A percentile compares a stretch with the other conserved stretches of the same genome.
Evolutionary conservation across 2,797 vertebrate species (phyloP).

Genomic region (Epinephelus malabaricus): DNA sequence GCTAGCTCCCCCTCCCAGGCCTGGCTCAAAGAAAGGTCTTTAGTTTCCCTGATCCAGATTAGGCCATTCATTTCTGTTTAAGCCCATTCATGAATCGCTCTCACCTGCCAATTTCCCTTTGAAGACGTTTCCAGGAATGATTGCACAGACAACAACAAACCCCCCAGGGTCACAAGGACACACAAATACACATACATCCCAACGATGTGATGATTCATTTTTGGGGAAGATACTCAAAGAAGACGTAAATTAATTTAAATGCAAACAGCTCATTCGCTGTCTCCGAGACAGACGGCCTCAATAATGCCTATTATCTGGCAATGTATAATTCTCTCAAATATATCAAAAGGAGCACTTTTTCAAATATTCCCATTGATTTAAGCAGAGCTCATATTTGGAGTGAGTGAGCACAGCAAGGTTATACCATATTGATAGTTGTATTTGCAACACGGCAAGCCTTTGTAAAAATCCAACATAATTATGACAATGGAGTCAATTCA

Average conservation of each 20-base stretch:
- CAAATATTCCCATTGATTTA: constrained; percentile 46
- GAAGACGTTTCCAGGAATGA: background rate
- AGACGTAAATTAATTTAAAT: constrained; percentile 20
- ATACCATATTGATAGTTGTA: constrained; percentile 41
- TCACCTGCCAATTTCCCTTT: background rate
- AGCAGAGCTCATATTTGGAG: constrained; percentile 33
- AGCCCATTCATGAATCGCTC: background rate
- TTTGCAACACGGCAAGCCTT: constrained; percentile 45
- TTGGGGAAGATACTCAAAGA: background rate
- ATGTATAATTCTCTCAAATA: constrained; percentile 34
- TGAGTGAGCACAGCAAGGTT: constrained; percentile 44
- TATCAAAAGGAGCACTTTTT: constrained; percentile 41
- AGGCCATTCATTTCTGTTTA: background rate
- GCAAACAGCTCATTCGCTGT: background rate
- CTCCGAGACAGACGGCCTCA: background rate
- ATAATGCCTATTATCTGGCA: constrained; percentile 2
- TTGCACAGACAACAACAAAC: background rate
- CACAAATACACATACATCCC: background rate
- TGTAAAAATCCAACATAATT: constrained; percentile 52
- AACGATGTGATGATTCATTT: constrained; percentile 13
- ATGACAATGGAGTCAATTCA: constrained; percentile 40
- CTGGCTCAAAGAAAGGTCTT: background rate
- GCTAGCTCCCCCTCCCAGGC: no score
- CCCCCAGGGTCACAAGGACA: background rate
- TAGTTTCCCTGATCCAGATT: background rate